Evolutionary conservation across 2,888 invertebrate genomes (phyloP), one percentile per base, ranked within the genome.

Genomic region (Drosophila anomelani): DNA sequence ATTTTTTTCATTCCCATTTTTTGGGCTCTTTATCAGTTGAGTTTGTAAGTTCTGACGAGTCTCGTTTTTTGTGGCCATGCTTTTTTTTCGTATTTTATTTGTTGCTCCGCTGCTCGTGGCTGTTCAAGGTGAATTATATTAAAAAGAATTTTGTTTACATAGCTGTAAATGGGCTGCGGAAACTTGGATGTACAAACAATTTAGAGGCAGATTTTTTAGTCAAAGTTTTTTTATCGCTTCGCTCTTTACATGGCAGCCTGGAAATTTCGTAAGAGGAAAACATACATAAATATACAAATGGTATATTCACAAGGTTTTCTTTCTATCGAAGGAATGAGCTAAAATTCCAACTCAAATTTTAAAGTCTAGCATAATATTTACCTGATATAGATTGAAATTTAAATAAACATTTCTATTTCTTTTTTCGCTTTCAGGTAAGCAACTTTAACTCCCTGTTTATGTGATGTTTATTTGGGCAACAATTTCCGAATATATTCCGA

Each of bases 81-180:
- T 53, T 26, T 70, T 61, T 23, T 23, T 23, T 74, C 70, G 49
- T 64, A 54, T 53, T 44, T 73, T 39, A 17, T 70, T 51, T 59
- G 62, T 63, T 34, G 13, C 20, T 13, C 1, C 34, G 34, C 34
- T 3, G 51, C 20, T 20, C 34, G 34, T 36, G 49, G 63, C 59
- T 67, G 71, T 80, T 79, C 90, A 90, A 88, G 90, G 90, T 85
- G 77, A 90, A 72, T 90, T 80, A 41, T 68, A 76, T 67, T 59
- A 57, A 51, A 53, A 44, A 47, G 46, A 58, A 58, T 70, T 69
- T 62, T 77, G 55, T 69, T 67, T 66, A 63, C 66, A 53, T 77
- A 51, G 61, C 66, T 70, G 58, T 70, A 69, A 80, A 80, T 79
- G 67, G 76, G 49, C 55, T 66, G 54, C 56, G 53, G 47, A 63